phyloP scores from a whole-genome alignment of 2,797 vertebrate genomes.

The Cryptoprocta ferox region DNA sequence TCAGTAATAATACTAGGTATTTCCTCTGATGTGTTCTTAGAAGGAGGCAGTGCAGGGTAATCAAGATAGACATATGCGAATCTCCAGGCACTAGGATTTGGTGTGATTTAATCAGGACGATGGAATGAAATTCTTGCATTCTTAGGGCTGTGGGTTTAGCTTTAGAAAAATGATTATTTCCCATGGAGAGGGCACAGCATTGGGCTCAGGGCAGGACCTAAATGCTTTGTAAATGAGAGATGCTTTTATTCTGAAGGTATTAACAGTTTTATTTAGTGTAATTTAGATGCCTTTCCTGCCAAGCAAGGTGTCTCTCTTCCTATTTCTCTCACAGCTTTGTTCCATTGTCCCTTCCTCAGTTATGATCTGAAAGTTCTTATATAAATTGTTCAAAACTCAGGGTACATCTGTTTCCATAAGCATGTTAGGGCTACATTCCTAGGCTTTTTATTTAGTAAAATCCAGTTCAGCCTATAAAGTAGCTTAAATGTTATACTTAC shows the following conservation, averaged over 20 bases:
- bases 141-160: slow-evolving; percentile 19
- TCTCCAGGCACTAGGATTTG: slow-evolving; percentile 32
- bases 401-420: background rate
- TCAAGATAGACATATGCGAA: background rate
- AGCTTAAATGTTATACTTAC: slow-evolving; percentile 48
- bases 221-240: slow-evolving; percentile 39
- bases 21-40: slow-evolving; percentile 1
- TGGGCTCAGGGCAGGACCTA: slow-evolving; percentile 33
- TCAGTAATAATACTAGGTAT: background rate
- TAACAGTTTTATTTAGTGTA: slow-evolving; percentile 49
- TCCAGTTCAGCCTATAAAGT: slow-evolving; percentile 4
- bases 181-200: background rate
- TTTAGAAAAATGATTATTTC: slow-evolving; percentile 55
- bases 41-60: background rate
- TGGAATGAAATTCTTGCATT: slow-evolving; percentile 47
- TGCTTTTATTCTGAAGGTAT: slow-evolving; percentile 36
- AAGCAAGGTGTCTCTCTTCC: background rate
- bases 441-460: slow-evolving; percentile 53
- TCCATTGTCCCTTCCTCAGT: background rate
- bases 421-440: background rate
- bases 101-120: slow-evolving; percentile 23
- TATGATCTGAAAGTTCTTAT: slow-evolving; percentile 49
- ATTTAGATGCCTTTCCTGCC: slow-evolving; percentile 62
- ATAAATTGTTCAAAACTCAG: slow-evolving; percentile 60
- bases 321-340: slow-evolving; percentile 4